A percentile compares a stretch with the other conserved stretches of the same genome.
These are phyloP conservation scores for Aporophyla nigra DNA, from an alignment of 2,888 invertebrate genomes.

Conservation along the genomic window DNA sequence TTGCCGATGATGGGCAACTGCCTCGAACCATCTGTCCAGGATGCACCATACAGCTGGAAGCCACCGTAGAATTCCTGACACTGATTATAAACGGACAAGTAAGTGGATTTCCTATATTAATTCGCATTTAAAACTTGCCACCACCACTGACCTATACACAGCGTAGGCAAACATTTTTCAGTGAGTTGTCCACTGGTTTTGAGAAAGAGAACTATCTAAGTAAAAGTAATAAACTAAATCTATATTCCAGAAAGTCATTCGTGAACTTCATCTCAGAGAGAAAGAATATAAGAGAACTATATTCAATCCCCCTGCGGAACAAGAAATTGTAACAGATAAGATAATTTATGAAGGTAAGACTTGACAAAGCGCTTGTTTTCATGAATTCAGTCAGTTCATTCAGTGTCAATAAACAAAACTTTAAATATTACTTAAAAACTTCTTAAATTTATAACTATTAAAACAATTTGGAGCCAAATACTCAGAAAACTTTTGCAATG, in stretches of 20 bases:
- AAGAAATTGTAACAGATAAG: conserved; percentile 80
- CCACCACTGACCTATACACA: not conserved
- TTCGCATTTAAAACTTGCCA: not conserved
- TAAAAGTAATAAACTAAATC: not conserved
- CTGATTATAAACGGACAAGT: conserved; percentile 93
- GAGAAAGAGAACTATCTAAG: not conserved
- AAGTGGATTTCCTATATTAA: conserved; percentile 23
- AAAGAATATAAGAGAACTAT: conserved; percentile 83
- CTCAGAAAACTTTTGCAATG: not conserved
- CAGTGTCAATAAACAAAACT: not conserved
- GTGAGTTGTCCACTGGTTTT: not conserved
- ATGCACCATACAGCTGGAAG: conserved; percentile 94
- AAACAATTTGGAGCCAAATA: too few relatives aligned
- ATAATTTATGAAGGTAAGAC: conserved; percentile 84
- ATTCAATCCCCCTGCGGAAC: conserved; percentile 65
- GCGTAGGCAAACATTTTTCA: not conserved
- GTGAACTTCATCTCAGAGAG: conserved; percentile 82
- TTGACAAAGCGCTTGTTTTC: not conserved
- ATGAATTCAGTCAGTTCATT: not conserved
- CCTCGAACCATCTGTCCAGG: conserved; percentile 94
- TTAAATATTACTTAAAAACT: not conserved
- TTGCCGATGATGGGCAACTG: conserved; percentile 92
- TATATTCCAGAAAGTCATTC: conserved; percentile 83
- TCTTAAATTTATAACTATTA: not conserved
- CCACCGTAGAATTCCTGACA: conserved; percentile 94